Evolutionary conservation across 2,797 vertebrate species (phyloP).

Genomic region (Serranus cabrilla): DNA sequence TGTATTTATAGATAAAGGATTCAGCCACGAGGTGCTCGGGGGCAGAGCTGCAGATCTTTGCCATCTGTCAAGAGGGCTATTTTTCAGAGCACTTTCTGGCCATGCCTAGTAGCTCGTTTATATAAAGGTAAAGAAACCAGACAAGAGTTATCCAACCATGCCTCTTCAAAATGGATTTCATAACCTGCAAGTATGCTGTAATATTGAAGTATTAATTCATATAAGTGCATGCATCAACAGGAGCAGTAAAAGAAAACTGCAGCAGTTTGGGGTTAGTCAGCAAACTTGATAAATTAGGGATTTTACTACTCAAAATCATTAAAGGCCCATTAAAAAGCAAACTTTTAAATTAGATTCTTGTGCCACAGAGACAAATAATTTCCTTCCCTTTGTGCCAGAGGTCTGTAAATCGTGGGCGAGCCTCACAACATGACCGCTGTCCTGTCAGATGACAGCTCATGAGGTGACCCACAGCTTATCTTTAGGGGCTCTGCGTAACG

Average conservation of each 20-base stretch:
- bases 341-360: neutral
- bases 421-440: constrained; percentile 29
- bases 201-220: neutral
- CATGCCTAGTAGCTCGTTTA: neutral
- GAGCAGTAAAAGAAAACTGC: neutral
- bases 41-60: constrained; percentile 30
- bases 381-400: constrained; percentile 23
- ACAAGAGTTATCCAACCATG: neutral
- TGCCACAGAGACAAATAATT: neutral
- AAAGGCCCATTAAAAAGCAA: constrained; percentile 11
- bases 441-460: constrained; percentile 38
- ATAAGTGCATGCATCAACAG: neutral
- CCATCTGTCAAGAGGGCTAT: constrained; percentile 23
- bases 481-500: constrained; percentile 42
- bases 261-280: neutral
- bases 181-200: neutral
- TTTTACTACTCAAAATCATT: neutral
- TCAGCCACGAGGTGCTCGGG: constrained; percentile 11
- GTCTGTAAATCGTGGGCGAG: constrained; percentile 19
- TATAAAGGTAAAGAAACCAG: neutral
- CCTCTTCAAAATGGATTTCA: neutral
- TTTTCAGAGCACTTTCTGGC: constrained; percentile 15
- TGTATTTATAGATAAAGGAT: constrained; percentile 61
- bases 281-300: neutral
- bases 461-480: constrained; percentile 47